Evolutionary conservation across 2,113 vertebrate genomes (phyloP), one percentile per base, ranked within the genome.

Genomic region (Cyanistes caeruleus): DNA sequence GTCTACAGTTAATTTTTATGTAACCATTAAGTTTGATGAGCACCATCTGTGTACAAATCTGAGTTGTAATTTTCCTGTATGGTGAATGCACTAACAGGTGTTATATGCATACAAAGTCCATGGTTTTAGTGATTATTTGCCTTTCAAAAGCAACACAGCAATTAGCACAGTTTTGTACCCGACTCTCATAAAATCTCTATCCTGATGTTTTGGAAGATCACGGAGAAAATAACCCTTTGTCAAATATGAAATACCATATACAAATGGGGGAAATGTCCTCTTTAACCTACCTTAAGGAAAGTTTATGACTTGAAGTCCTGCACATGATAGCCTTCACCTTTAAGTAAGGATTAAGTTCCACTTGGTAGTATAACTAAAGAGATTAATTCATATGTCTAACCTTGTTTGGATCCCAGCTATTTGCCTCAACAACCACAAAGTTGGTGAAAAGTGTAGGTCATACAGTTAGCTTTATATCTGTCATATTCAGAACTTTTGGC

Each of bases 331-430:
- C 25, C 22, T 74, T 86, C 37, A 59, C 2, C 1, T 83, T 86
- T 81, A 93, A 94, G 31, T 62, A 89, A 88, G 37, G 43, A 89
- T 80, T 89, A 89, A 84, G 60, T 84, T 92, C 81, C 41, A 72
- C 56, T 63, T 70, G 27, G 43, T 74, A 31, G 43, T 52, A 22
- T 48, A 92, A 80, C 44, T 60, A 25, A 3, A 70, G 28, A 70
- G 70, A 84, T 28, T 83, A 24, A 76, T 81, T 94, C 44, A 21
- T 49, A 80, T 53, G 44, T 64, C 83, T 59, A 90, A 81, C 56
- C 64, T 75, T 81, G 35, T 81, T 90, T 78, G 52, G 94, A 89
- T 81, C 69, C 25, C 49, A 70, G 41, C 24, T 78, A 60, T 84
- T 84, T 78, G 56, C 43, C 30, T 84, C 49, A 90, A 49, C 23